Evolutionary conservation across 2,797 vertebrate species (phyloP).

Genomic region (Yasuhikotakia modesta): DNA sequence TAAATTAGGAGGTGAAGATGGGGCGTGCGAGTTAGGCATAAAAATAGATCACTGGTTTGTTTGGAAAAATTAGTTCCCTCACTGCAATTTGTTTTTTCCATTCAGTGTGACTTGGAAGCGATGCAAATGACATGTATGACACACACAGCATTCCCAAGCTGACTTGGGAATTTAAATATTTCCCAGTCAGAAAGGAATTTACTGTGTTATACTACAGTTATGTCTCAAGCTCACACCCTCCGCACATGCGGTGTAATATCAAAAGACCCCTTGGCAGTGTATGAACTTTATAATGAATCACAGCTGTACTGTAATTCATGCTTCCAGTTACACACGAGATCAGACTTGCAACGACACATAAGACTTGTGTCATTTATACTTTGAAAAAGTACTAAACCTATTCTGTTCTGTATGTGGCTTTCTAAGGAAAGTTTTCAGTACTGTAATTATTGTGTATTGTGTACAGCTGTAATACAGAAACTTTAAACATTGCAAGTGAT

Average conservation of each 20-base stretch:
- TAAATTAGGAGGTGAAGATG: slow-evolving; percentile 34
- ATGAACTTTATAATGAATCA: slow-evolving; percentile 18
- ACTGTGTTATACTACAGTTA: slow-evolving; percentile 46
- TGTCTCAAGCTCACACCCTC: slow-evolving; percentile 36
- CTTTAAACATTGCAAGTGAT: too few relatives aligned
- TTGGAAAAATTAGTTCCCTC: too few relatives aligned
- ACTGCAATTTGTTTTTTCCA: too few relatives aligned
- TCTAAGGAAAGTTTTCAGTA: too few relatives aligned
- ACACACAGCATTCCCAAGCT: not conserved
- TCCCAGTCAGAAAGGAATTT: slow-evolving; percentile 18
- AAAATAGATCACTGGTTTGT: too few relatives aligned
- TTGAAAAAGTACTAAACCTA: not conserved
- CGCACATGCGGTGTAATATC: slow-evolving; percentile 31
- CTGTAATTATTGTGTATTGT: too few relatives aligned
- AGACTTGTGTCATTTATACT: not conserved
- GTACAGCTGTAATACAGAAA: too few relatives aligned
- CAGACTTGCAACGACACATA: not conserved
- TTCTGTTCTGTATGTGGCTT: not conserved
- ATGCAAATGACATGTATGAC: slow-evolving; percentile 4
- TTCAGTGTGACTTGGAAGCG: not conserved
- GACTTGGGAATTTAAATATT: too few relatives aligned
- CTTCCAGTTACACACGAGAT: slow-evolving; percentile 6
- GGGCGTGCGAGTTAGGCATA: too few relatives aligned
- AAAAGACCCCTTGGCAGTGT: slow-evolving; percentile 35
- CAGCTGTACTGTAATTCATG: slow-evolving; percentile 6